phyloP scores from a whole-genome alignment of 2,113 vertebrate species.

The Callaeas wilsoni region DNA sequence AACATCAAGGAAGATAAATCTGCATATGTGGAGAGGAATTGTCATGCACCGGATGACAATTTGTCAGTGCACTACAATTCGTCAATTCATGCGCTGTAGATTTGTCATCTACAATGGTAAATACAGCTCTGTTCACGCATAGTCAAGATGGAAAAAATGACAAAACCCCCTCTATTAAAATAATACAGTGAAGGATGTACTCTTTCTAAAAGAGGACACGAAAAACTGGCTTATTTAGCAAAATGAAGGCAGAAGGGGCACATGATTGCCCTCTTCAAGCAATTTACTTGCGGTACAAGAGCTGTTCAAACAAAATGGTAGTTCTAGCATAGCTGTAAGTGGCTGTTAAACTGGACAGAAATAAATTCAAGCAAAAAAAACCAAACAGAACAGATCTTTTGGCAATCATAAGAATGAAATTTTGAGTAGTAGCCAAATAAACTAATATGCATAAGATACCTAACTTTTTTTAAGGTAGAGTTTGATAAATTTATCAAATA shows the following conservation, averaged over 20 bases:
- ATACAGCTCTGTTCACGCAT: not conserved
- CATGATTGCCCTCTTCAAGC: not conserved
- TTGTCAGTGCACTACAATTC: not conserved
- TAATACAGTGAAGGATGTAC: not conserved
- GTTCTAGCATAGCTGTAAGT: not conserved
- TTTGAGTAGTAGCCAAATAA: not conserved
- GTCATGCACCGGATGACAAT: not conserved
- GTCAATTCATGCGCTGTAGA: not conserved
- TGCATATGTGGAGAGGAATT: not conserved
- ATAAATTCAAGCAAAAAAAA: not conserved
- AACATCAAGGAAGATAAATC: not conserved
- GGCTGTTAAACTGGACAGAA: not conserved
- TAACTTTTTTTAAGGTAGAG: not conserved
- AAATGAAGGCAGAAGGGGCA: not conserved
- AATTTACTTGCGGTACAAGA: not conserved
- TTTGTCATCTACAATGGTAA: not conserved
- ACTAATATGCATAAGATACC: not conserved
- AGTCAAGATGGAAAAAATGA: not conserved
- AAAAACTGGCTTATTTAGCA: not conserved
- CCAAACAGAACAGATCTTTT: not conserved
- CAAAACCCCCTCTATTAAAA: fast-evolving
- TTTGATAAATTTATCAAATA: not conserved
- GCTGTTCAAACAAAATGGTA: not conserved
- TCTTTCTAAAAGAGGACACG: not conserved
- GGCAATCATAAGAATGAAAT: not conserved